phyloP scores from a whole-genome alignment of 2,113 vertebrate genomes.

The Struthidea cinerea region DNA sequence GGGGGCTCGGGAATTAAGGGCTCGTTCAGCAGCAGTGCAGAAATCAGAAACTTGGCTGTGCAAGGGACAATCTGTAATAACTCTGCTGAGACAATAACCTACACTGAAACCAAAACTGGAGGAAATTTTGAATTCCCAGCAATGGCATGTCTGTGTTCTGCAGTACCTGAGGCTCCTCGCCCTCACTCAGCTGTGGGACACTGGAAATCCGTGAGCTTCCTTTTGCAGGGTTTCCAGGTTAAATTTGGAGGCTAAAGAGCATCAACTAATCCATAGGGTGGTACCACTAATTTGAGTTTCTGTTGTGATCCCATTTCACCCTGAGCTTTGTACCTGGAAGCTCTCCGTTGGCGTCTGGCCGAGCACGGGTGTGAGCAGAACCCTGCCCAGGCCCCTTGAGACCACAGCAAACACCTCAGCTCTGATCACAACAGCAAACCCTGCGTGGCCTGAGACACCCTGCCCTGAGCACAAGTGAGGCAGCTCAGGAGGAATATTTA shows the following conservation, averaged over 20 bases:
- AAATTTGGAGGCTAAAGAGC: neutral
- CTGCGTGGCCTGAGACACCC: neutral
- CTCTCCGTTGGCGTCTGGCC: neutral
- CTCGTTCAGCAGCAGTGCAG: neutral
- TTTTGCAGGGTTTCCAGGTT: neutral
- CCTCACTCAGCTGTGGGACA: neutral
- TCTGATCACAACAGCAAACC: neutral
- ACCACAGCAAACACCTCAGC: neutral
- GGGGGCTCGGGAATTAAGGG: neutral
- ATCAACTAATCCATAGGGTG: neutral
- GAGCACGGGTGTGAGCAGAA: neutral
- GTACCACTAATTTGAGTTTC: neutral
- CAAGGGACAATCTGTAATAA: neutral
- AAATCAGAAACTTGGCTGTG: neutral
- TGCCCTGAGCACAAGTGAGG: neutral
- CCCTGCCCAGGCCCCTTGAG: fast-evolving
- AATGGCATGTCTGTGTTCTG: neutral
- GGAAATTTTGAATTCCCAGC: neutral
- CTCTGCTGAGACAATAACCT: neutral
- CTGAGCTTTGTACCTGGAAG: neutral
- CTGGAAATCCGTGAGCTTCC: fast-evolving
- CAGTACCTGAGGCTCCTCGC: neutral
- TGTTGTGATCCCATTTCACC: neutral
- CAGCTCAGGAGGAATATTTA: neutral
- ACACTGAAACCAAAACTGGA: neutral